Evolutionary conservation across 2,797 vertebrate genomes (phyloP).

Genomic region (Rousettus madagascariensis): DNA sequence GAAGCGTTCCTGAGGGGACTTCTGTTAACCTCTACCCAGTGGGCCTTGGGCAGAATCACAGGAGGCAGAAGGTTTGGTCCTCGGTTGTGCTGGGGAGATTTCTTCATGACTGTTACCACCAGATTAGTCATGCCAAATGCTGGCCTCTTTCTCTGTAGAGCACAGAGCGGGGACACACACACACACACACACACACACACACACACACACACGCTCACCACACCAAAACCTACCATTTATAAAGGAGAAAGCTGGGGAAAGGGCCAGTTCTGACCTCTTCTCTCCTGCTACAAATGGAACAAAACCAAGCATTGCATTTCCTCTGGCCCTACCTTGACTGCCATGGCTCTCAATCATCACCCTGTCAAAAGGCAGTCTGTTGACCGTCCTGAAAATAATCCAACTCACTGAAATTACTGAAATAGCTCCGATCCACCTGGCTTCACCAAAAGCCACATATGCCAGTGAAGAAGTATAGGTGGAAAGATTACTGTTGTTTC

Average conservation of each 20-base stretch:
- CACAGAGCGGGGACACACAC: background rate
- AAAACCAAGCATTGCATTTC: rapidly evolving
- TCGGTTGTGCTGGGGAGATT: background rate
- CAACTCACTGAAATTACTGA: background rate
- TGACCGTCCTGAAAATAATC: background rate
- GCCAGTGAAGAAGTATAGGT: rapidly evolving
- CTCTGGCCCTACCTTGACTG: background rate
- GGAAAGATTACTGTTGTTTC: background rate
- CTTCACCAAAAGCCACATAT: background rate
- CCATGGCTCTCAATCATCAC: background rate
- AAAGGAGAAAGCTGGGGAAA: no score
- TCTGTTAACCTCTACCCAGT: background rate
- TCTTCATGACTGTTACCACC: background rate
- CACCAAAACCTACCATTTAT: background rate
- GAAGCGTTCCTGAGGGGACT: background rate
- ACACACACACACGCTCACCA: background rate
- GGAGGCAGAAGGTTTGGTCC: no score
- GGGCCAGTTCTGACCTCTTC: background rate
- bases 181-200: background rate
- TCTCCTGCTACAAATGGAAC: background rate
- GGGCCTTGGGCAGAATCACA: background rate
- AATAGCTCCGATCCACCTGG: rapidly evolving
- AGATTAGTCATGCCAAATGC: background rate
- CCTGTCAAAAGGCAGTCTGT: background rate
- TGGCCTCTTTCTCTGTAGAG: background rate